Percentiles rank a stretch among this genome's conserved stretches.
These are phyloP conservation scores for Pseudorasbora parva DNA, from an alignment of 2,113 vertebrate genomes.

Conservation along the genomic window DNA sequence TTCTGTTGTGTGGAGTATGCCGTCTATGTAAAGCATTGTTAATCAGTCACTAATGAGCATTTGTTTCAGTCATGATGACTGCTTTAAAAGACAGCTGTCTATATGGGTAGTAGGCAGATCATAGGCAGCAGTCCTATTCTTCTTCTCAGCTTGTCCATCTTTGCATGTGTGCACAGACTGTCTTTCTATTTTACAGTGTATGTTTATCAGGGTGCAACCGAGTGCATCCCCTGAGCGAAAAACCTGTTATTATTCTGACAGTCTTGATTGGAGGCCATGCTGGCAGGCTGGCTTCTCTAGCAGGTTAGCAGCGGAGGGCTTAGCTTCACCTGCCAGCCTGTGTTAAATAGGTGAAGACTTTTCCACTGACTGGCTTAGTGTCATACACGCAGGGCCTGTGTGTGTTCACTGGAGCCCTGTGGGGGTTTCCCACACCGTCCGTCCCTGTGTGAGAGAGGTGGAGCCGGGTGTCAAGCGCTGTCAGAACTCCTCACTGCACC, in stretches of 20 bases:
- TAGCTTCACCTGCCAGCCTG: constrained; percentile 56
- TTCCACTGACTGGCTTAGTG: constrained; percentile 53
- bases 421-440: constrained; percentile 36
- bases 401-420: constrained; percentile 35
- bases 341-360: constrained; percentile 48
- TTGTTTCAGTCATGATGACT: background rate
- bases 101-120: background rate
- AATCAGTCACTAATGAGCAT: background rate
- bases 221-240: constrained; percentile 72
- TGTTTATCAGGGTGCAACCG: constrained; percentile 79
- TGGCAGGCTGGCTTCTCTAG: constrained; percentile 59
- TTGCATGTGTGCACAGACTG: background rate
- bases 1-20: background rate
- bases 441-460: constrained; percentile 18
- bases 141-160: background rate
- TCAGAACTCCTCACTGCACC: constrained; percentile 4
- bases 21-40: background rate
- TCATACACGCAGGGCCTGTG: constrained; percentile 30
- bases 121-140: background rate
- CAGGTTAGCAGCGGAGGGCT: constrained; percentile 49
- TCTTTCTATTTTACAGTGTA: constrained; percentile 55
- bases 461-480: constrained; percentile 26
- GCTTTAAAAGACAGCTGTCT: background rate
- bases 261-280: constrained; percentile 66
- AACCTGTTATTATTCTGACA: constrained; percentile 76